These are phyloP conservation scores for Amphipyra berbera DNA, from an alignment of 2,888 invertebrate genomes.

Conservation along the genomic window DNA sequence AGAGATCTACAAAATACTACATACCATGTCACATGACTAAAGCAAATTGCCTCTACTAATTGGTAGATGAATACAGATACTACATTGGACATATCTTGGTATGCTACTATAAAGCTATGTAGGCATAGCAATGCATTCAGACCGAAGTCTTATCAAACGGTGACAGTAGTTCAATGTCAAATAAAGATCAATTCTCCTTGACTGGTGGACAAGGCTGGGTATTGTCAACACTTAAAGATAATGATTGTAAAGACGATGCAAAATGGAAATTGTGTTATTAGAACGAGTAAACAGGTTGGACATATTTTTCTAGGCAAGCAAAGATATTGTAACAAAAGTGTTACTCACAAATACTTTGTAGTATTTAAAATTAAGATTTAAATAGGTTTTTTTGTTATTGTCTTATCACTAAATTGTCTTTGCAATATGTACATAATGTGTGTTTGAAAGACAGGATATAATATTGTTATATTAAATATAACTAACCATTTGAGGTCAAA, in stretches of 20 bases:
- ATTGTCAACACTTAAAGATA: slow-evolving; percentile 46
- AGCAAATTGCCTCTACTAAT: slow-evolving; percentile 39
- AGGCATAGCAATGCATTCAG: slow-evolving; percentile 24
- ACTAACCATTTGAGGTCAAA: slow-evolving; percentile 5
- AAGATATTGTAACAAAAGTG: slow-evolving; percentile 30
- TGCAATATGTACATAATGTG: background rate
- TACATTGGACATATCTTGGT: slow-evolving; percentile 14
- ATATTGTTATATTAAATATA: background rate
- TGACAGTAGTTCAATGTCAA: slow-evolving; percentile 69
- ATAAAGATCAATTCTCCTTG: slow-evolving; percentile 60
- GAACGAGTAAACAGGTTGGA: slow-evolving; percentile 15
- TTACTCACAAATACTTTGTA: slow-evolving; percentile 10
- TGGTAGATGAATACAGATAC: slow-evolving; percentile 31
- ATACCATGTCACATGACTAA: slow-evolving; percentile 35
- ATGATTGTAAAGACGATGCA: slow-evolving; percentile 36
- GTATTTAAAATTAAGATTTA: slow-evolving; percentile 3
- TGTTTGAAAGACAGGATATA: background rate
- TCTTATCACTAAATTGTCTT: slow-evolving; percentile 9
- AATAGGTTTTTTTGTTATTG: slow-evolving; percentile 8
- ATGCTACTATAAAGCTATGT: slow-evolving; percentile 16
- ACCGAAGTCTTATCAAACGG: slow-evolving; percentile 49
- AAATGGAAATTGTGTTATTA: slow-evolving; percentile 40
- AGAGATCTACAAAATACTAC: slow-evolving; percentile 36
- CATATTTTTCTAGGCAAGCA: slow-evolving; percentile 35
- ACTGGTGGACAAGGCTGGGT: slow-evolving; percentile 61